A percentile compares a stretch with the other conserved stretches of the same genome.
Conservation (phyloP, 2,113 vertebrate species). For the Spilogale gracilis region DNA sequence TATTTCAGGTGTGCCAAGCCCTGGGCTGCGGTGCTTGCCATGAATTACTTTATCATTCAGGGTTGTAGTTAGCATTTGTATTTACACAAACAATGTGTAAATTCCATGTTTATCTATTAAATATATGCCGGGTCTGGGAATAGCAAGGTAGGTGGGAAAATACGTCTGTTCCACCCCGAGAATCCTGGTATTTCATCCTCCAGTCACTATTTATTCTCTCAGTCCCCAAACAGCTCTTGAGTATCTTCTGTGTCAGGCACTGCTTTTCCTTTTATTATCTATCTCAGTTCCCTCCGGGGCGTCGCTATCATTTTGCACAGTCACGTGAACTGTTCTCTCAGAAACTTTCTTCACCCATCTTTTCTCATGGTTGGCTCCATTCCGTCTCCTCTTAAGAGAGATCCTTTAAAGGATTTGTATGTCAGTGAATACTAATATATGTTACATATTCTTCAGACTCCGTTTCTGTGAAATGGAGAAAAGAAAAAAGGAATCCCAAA, state of each 20-base stretch:
- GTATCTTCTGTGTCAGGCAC: background rate
- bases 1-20: background rate
- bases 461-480: background rate
- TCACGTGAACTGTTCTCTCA: no score
- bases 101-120: slow-evolving; percentile 48
- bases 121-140: background rate
- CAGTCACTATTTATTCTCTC: background rate
- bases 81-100: slow-evolving; percentile 2
- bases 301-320: background rate
- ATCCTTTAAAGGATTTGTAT: slow-evolving; percentile 7
- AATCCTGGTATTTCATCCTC: background rate
- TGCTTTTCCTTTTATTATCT: background rate
- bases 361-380: background rate
- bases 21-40: background rate
- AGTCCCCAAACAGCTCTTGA: background rate
- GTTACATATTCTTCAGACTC: background rate
- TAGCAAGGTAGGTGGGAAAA: background rate
- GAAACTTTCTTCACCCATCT: background rate
- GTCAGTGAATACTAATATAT: slow-evolving; percentile 8
- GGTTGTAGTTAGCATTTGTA: background rate
- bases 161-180: background rate
- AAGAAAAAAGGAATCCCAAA: background rate
- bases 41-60: slow-evolving; percentile 23
- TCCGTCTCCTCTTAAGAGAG: background rate
- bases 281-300: background rate